These are phyloP conservation scores for Drosophila cardini DNA, from an alignment of 1,140 invertebrate genomes.

Conservation along the genomic window DNA sequence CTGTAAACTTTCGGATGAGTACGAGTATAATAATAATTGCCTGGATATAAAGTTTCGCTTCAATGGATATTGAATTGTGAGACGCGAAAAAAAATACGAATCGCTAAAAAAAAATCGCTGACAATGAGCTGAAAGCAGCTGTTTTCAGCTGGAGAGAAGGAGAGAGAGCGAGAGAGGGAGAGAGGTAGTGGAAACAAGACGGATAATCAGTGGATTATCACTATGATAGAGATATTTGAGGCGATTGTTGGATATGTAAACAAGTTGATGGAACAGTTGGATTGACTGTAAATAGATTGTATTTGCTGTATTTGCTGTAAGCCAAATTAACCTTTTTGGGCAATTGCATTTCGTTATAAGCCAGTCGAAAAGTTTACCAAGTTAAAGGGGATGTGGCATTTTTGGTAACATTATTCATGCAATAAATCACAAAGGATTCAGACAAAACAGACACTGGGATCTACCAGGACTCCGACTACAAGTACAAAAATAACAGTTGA, in stretches of 20 bases:
- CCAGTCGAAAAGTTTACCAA: constrained; percentile 22
- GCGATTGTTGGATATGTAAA: constrained; percentile 15
- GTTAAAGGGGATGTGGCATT: constrained; percentile 31
- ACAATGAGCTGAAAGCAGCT: constrained; percentile 7
- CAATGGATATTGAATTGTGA: constrained; percentile 35
- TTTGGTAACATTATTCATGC: constrained; percentile 42
- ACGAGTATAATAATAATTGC: constrained; percentile 42
- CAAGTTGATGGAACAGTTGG: constrained; percentile 19
- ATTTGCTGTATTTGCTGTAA: constrained; percentile 18
- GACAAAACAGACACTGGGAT: constrained; percentile 7
- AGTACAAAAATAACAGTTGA: constrained; percentile 19
- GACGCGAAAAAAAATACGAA: background rate
- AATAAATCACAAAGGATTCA: constrained; percentile 50
- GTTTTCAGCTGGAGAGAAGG: constrained; percentile 5
- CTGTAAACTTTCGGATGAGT: constrained; percentile 26
- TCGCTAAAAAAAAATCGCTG: background rate
- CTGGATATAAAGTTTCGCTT: constrained; percentile 30
- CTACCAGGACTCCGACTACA: background rate
- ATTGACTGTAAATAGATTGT: constrained; percentile 25
- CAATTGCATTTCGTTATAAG: constrained; percentile 33
- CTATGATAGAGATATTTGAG: constrained; percentile 10
- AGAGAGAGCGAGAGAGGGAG: background rate
- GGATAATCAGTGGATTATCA: constrained; percentile 32
- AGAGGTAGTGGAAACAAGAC: background rate
- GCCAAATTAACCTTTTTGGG: constrained; percentile 36